Evolutionary conservation across 1,140 invertebrate genomes (phyloP), one percentile per base, ranked within the genome.

Genomic region (Conopomorpha cramerella): DNA sequence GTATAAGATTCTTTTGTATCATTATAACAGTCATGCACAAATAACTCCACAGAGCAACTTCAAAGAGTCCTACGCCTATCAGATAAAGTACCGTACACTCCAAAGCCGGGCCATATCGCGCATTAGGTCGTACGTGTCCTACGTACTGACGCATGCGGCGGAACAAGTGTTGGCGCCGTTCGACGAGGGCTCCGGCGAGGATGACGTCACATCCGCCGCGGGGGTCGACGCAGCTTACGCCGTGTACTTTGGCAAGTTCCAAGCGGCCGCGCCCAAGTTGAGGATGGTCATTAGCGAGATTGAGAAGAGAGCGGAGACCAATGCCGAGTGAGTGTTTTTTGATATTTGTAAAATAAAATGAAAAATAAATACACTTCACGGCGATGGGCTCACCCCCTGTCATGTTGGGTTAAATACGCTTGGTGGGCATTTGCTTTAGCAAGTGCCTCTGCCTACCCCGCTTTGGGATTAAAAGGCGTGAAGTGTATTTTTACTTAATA

Each of bases 241-340:
- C 0, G 66, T 96, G 1, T 95, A 94, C 57, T 98, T 97, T 67
- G 94, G 94, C 0, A 94, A 95, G 73, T 97, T 97, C 74, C 89
- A 94, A 70, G 88, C 91, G 1, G 88, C 90, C 36, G 87, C 94
- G 0, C 86, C 89, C 0, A 90, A 93, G 62, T 81, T 95, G 1
- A 91, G 86, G 50, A 80, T 86, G 28, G 82, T 96, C 2, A 88
- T 95, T 36, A 84, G 86, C 39, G 84, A 94, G 48, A 83, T 96
- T 30, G 94, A 96, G 66, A 77, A 84, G 4, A 81, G 92, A 41
- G 78, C 86, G 0, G 83, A 86, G 26, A 84, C 82, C 44, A 84
- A 82, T 64, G 81, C 76, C 42, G 88, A 86, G 86, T 91, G 77
- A 80, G 82, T n/a, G n/a, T n/a, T n/a, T n/a, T n/a, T n/a, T n/a